Percentiles rank a stretch among this genome's conserved stretches.
phyloP scores from a whole-genome alignment of 2,888 invertebrate species.

The Eremobia ochroleuca region DNA sequence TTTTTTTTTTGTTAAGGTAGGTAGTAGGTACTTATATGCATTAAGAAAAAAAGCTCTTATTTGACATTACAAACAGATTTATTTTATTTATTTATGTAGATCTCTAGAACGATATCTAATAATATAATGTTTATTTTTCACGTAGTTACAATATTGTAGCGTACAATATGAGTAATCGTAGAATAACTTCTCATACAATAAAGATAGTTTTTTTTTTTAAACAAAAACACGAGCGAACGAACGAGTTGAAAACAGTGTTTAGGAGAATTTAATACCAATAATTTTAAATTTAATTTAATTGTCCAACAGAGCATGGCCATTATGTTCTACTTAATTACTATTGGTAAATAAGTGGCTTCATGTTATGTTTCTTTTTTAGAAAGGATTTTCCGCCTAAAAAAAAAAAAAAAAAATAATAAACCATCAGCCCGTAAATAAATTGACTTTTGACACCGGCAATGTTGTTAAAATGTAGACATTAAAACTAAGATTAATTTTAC shows the following conservation, averaged over 20 bases:
- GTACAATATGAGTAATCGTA: neutral
- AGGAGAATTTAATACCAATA: too few species aligned
- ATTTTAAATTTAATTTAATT: too few species aligned
- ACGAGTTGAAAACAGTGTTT: too few species aligned
- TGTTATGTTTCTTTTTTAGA: neutral
- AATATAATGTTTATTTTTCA: neutral
- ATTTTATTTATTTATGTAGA: too few species aligned
- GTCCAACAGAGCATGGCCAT: neutral
- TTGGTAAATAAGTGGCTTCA: neutral
- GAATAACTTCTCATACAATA: neutral
- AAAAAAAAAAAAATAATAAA: neutral
- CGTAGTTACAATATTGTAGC: neutral
- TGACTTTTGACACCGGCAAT: conserved; percentile 45
- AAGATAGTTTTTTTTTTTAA: too few species aligned
- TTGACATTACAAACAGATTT: too few species aligned
- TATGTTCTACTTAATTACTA: neutral
- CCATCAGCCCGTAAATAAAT: conserved; percentile 19
- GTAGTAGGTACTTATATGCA: too few species aligned
- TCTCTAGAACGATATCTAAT: neutral
- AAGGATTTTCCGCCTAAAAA: neutral
- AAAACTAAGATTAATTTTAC: conserved; percentile 66
- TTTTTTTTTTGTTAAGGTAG: too few species aligned
- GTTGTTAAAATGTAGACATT: conserved; percentile 62
- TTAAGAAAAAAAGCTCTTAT: too few species aligned
- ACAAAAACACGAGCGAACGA: too few species aligned